Conservation (phyloP, 2,113 vertebrate genomes). For the Struthidea cinerea region DNA sequence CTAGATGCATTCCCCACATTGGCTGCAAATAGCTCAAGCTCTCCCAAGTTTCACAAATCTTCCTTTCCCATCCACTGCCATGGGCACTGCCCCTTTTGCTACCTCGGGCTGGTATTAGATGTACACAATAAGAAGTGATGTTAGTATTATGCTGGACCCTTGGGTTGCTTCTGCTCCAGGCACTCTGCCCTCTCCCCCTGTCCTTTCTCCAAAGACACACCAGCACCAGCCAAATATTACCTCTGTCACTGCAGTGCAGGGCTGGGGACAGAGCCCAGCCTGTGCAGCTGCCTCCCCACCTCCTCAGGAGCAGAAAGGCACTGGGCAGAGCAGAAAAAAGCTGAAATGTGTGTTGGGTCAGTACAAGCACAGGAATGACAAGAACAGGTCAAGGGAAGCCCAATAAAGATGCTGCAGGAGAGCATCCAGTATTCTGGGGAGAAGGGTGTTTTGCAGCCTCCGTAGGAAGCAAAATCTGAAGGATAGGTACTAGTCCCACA, state of each 20-base stretch:
- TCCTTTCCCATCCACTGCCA: not conserved
- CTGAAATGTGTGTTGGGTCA: not conserved
- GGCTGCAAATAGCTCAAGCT: not conserved
- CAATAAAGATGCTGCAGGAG: not conserved
- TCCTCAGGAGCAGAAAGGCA: not conserved
- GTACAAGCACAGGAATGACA: not conserved
- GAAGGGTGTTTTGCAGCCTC: not conserved
- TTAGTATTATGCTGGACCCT: not conserved
- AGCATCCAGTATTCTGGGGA: not conserved
- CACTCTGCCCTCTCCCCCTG: not conserved
- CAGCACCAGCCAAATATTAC: not conserved
- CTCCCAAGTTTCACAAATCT: not conserved
- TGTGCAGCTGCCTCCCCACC: not conserved
- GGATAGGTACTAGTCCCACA: not conserved
- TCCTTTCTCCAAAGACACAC: not conserved
- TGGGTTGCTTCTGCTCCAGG: not conserved
- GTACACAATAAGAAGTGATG: not conserved
- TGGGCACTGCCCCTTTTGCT: not conserved
- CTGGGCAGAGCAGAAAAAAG: not conserved
- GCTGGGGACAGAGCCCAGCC: not conserved
- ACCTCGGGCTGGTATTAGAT: not conserved
- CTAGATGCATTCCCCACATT: not conserved
- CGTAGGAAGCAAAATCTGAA: not conserved
- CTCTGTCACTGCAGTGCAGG: not conserved
- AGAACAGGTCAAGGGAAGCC: not conserved